Conservation (phyloP, 2,888 invertebrate genomes). For the Seladonia tumulorum region DNA sequence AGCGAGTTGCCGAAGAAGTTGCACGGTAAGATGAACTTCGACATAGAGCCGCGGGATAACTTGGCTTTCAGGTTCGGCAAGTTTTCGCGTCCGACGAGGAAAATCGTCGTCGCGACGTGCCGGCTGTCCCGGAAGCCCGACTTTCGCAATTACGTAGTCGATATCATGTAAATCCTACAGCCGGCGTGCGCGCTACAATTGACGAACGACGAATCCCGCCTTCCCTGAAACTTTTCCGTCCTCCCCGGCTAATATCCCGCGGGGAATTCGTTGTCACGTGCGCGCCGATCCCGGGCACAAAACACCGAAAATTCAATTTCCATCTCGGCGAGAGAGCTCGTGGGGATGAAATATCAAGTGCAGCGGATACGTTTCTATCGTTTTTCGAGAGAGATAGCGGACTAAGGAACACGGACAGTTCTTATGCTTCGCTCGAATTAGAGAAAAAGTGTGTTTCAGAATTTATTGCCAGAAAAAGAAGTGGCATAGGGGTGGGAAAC, state of each 20-base stretch:
- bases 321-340: neutral
- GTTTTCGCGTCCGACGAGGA: slow-evolving; percentile 45
- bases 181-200: slow-evolving; percentile 22
- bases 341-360: neutral
- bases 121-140: slow-evolving; percentile 29
- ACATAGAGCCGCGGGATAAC: slow-evolving; percentile 4
- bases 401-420: neutral
- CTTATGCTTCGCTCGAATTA: neutral
- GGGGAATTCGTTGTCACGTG: neutral
- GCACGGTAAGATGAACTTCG: neutral
- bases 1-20: slow-evolving; percentile 19
- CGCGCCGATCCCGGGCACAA: neutral
- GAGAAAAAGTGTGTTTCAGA: neutral
- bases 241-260: neutral
- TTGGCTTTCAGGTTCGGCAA: slow-evolving; percentile 43
- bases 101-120: slow-evolving; percentile 30
- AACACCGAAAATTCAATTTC: slow-evolving; percentile 4
- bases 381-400: neutral
- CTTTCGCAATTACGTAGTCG: slow-evolving; percentile 70
- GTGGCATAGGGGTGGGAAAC: no score
- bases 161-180: slow-evolving; percentile 69
- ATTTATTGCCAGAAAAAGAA: neutral
- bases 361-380: neutral
- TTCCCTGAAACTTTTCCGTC: slow-evolving; percentile 17
- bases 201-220: slow-evolving; percentile 23